Percentiles rank a stretch among this genome's conserved stretches.
phyloP scores from a whole-genome alignment of 2,888 invertebrate genomes.

The Pheosia gnoma region DNA sequence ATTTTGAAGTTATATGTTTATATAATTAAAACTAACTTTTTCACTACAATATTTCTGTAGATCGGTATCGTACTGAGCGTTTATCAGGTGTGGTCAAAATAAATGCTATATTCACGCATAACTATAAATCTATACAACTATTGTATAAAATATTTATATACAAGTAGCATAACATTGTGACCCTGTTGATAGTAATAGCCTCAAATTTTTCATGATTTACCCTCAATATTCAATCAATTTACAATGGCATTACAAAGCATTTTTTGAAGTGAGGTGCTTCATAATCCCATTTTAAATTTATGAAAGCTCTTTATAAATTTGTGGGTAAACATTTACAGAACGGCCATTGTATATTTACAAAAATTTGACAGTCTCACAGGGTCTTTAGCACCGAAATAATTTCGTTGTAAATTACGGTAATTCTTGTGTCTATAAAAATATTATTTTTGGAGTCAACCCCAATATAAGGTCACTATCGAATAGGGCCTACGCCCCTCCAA shows the following conservation, averaged over 20 bases:
- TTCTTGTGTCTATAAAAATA: conserved; percentile 27
- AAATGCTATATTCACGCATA: conserved; percentile 63
- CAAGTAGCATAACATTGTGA: conserved; percentile 70
- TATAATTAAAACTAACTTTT: conserved; percentile 31
- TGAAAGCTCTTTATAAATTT: conserved; percentile 13
- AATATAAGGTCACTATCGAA: too few species aligned
- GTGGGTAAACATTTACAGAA: conserved; percentile 56
- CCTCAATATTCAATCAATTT: conserved; percentile 20
- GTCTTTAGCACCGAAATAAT: conserved; percentile 71
- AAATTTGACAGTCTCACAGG: conserved; percentile 52
- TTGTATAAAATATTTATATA: conserved; percentile 54
- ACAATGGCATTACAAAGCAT: too few species aligned
- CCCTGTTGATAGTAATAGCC: conserved; percentile 76
- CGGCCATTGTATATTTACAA: conserved; percentile 52
- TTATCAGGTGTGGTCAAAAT: conserved; percentile 80
- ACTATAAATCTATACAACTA: conserved; percentile 59
- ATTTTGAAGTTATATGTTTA: conserved; percentile 28
- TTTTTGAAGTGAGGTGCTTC: too few species aligned
- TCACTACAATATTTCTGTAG: conserved; percentile 42
- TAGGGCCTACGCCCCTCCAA: too few species aligned
- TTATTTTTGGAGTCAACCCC: background rate
- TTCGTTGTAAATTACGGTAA: conserved; percentile 36
- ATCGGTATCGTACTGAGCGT: conserved; percentile 71
- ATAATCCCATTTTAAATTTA: too few species aligned
- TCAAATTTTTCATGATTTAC: conserved; percentile 42